phyloP scores from a whole-genome alignment of 2,888 invertebrate species.

The Nephrotoma flavescens region DNA sequence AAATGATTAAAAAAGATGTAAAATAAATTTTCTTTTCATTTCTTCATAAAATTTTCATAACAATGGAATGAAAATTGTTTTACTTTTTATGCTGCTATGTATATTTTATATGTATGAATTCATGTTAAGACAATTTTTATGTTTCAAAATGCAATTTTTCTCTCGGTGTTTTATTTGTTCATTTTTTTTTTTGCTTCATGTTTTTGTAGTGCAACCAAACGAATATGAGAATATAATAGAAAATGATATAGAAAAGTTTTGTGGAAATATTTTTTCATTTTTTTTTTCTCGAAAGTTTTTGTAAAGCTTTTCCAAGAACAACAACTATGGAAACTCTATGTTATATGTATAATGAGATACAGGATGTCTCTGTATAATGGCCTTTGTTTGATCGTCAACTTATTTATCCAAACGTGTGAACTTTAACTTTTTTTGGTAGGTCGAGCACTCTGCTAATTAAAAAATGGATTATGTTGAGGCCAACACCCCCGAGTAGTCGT shows the following conservation, averaged over 20 bases:
- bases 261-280: neutral
- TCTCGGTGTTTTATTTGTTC: neutral
- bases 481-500: no score
- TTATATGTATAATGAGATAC: neutral
- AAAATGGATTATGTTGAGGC: no score
- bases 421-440: no score
- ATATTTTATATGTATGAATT: neutral
- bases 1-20: neutral
- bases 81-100: neutral
- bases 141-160: neutral
- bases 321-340: neutral
- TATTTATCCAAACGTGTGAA: no score
- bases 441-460: no score
- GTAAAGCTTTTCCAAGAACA: neutral
- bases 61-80: neutral
- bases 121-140: neutral
- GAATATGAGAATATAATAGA: neutral
- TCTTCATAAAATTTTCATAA: neutral
- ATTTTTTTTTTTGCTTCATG: neutral
- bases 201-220: neutral
- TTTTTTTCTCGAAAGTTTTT: neutral
- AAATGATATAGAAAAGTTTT: neutral
- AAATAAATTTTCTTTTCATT: neutral
- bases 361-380: neutral
- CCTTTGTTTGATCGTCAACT: no score